These are phyloP conservation scores for Corella eumyota DNA, from an alignment of 23 tunicate genomes.

Conservation along the genomic window DNA sequence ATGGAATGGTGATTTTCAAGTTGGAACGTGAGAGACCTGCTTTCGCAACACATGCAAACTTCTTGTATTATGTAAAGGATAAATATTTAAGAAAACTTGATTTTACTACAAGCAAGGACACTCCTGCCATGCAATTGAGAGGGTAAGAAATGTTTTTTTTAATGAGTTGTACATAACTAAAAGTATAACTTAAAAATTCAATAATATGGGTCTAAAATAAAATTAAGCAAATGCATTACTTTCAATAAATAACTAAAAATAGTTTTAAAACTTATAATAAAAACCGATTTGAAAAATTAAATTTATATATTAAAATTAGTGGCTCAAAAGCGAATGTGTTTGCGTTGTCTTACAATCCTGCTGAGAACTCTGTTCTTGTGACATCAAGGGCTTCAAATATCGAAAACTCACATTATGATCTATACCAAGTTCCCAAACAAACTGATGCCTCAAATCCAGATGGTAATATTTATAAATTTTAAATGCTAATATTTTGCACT, in stretches of 20 bases:
- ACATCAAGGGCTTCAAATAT: constrained; percentile 86
- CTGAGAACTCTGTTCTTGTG: constrained; percentile 87
- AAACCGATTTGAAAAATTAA: no score
- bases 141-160: constrained; percentile 28
- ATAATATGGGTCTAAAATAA: no score
- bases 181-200: no score
- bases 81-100: constrained; percentile 79
- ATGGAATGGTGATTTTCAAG: constrained; percentile 90
- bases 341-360: constrained; percentile 87
- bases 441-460: constrained; percentile 86
- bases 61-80: constrained; percentile 93
- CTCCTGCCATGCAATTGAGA: constrained; percentile 76
- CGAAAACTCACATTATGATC: constrained; percentile 92
- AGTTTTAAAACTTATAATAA: no score
- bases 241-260: no score
- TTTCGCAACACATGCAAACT: constrained; percentile 75
- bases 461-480: constrained; percentile 24
- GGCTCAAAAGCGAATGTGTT: constrained; percentile 56
- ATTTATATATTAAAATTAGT: constrained; percentile 19
- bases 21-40: constrained; percentile 97
- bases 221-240: no score
- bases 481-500: constrained; percentile 1
- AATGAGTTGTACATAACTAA: background rate
- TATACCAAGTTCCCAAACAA: constrained; percentile 81
- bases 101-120: constrained; percentile 85